Base-by-base conservation (phyloP, 2,113 vertebrate genomes). In the Peucedramus taeniatus region DNA sequence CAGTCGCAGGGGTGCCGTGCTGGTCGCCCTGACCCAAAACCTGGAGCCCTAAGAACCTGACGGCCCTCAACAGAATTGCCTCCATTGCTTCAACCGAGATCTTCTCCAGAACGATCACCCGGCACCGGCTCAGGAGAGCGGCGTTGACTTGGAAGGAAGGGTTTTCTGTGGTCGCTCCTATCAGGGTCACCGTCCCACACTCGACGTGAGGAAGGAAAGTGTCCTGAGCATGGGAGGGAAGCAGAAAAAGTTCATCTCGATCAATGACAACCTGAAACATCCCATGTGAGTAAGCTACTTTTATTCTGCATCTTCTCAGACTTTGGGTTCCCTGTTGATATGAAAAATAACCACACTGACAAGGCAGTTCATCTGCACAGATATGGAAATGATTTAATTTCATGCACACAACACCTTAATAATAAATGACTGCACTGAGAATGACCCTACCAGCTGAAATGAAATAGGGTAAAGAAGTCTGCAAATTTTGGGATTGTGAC, bases 141-240 rank as follows among this genome's bases (percentile, higher is more conserved):
- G 98, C 98, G 3, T 99, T 99, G 89, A 99, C 99, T 97, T 99
- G 99, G 97, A 99, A 99, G 87, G 99, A 99, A 57, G 99, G 99
- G 96, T 99, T 99, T 96, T 99, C 99, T 2, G 99, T 99, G 71
- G 99, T 99, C 0, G 99, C 99, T 57, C 99, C 99, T 44, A 99
- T 99, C 97, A 99, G 98, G 21, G 99, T 99, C 85, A 99, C 96
- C 0, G 99, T 99, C 76, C 99, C 99, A 40, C 99, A 99, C 94
- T 99, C 99, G 31, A 99, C 99, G 93, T 99, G 99, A 96, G 99
- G 99, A 91, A 98, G 98, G 94, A 99, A 98, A 59, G 98, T 98
- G 97, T 99, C 99, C 99, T 99, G 88, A 93, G 56, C 42, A 98
- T 97, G 98, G 97, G 97, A 96, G 95, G 97, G 76, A 98, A 98